Percentiles rank a stretch among this genome's conserved stretches.
These are phyloP conservation scores for Calonectris borealis DNA, from an alignment of 2,113 vertebrate genomes.

Conservation along the genomic window DNA sequence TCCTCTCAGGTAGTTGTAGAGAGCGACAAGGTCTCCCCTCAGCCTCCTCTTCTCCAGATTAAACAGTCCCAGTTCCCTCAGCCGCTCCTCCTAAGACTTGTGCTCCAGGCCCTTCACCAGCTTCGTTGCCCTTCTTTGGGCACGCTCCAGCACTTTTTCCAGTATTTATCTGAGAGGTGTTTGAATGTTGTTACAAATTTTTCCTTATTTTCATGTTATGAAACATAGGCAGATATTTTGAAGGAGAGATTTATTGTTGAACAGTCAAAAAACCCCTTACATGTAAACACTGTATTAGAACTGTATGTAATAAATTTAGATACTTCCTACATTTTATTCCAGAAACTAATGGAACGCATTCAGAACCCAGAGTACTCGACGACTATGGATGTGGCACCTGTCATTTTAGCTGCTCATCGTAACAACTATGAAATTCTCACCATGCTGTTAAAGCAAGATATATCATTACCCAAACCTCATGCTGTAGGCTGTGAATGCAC, in stretches of 20 bases:
- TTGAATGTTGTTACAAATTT: background rate
- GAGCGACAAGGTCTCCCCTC: too few relatives aligned
- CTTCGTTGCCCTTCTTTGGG: too few relatives aligned
- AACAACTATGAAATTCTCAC: slow-evolving; percentile 99
- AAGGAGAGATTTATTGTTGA: background rate
- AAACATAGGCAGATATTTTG: background rate
- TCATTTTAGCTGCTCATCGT: slow-evolving; percentile 97
- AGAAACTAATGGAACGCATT: slow-evolving; percentile 98
- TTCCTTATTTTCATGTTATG: background rate
- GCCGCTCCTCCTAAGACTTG: too few relatives aligned
- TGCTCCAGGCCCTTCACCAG: too few relatives aligned
- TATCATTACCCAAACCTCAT: slow-evolving; percentile 94
- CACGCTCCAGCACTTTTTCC: background rate
- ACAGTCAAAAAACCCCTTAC: background rate
- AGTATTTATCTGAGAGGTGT: background rate
- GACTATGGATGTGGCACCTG: slow-evolving; percentile 97
- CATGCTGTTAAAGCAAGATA: slow-evolving; percentile 97
- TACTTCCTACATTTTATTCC: slow-evolving; percentile 45
- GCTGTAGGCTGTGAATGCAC: slow-evolving; percentile 98
- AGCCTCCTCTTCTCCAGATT: too few relatives aligned
- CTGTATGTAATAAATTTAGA: slow-evolving; percentile 25
- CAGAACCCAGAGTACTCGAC: slow-evolving; percentile 98
- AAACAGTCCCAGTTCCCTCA: too few relatives aligned
- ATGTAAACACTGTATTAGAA: background rate
- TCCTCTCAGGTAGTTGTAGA: too few relatives aligned